Evolutionary conservation across 2,888 invertebrate species (phyloP).

Genomic region (Drosophila ezoana): DNA sequence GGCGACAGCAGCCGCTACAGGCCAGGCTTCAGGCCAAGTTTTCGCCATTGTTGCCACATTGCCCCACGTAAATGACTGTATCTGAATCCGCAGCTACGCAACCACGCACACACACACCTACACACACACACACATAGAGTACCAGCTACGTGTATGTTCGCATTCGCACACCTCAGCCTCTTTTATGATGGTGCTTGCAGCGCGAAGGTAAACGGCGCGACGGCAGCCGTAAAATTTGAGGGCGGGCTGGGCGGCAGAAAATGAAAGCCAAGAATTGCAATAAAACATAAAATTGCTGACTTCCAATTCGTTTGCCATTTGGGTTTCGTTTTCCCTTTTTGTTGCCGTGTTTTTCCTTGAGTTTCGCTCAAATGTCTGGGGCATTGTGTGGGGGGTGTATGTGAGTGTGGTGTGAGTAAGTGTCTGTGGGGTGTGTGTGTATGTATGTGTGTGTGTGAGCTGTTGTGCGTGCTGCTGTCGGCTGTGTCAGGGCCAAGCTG

Average conservation of each 20-base stretch:
- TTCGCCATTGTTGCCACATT: slow-evolving; percentile 42
- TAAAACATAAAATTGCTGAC: slow-evolving; percentile 80
- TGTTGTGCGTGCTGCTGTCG: slow-evolving; percentile 51
- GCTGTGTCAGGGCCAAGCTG: slow-evolving; percentile 60
- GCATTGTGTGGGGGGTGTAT: slow-evolving; percentile 35
- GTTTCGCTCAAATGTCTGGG: slow-evolving; percentile 49
- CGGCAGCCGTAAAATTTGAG: slow-evolving; percentile 19
- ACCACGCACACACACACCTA: slow-evolving; percentile 11
- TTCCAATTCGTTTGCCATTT: slow-evolving; percentile 80
- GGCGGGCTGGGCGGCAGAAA: slow-evolving; percentile 27
- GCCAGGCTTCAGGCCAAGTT: too few species aligned
- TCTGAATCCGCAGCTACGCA: slow-evolving; percentile 56
- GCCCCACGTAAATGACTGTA: slow-evolving; percentile 51
- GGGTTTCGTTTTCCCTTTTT: slow-evolving; percentile 65
- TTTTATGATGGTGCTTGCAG: slow-evolving; percentile 55
- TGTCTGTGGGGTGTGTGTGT: slow-evolving; percentile 7
- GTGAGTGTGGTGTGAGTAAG: neutral
- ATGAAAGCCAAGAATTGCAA: slow-evolving; percentile 75
- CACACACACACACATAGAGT: neutral
- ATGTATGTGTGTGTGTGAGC: slow-evolving; percentile 3
- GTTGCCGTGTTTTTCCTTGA: slow-evolving; percentile 23
- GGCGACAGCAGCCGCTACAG: slow-evolving; percentile 6
- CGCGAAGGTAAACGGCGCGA: slow-evolving; percentile 47
- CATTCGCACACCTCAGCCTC: slow-evolving; percentile 19
- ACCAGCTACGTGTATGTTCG: neutral